phyloP scores from a whole-genome alignment of 1,140 invertebrate genomes.

The Sitobion miscanthi region DNA sequence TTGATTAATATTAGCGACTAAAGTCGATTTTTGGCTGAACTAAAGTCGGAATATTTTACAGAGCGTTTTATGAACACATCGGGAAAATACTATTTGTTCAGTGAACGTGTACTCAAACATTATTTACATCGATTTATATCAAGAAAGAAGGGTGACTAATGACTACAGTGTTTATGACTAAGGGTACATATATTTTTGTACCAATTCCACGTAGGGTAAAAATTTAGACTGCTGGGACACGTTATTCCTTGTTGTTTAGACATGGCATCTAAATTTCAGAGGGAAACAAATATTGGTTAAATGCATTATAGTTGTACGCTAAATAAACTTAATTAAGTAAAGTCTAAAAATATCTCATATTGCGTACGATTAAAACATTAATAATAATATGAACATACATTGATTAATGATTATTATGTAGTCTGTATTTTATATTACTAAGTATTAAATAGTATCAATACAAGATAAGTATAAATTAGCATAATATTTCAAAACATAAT shows the following conservation, averaged over 20 bases:
- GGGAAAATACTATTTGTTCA: background rate
- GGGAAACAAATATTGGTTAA: background rate
- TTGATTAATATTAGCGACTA: background rate
- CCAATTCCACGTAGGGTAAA: conserved; percentile 11
- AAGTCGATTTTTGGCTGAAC: background rate
- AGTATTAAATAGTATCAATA: too few species aligned
- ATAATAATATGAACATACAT: too few species aligned
- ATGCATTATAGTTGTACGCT: background rate
- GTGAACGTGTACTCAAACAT: background rate
- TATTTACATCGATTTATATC: conserved; percentile 44
- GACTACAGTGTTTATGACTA: conserved; percentile 33
- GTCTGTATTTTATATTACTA: too few species aligned
- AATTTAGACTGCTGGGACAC: background rate
- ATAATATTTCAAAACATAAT: background rate
- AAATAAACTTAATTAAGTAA: background rate
- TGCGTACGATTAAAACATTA: background rate
- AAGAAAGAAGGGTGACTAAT: conserved; percentile 23
- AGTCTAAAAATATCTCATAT: background rate
- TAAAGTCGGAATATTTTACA: background rate
- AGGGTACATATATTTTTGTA: conserved; percentile 31
- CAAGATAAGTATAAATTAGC: too few species aligned
- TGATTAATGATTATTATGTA: background rate
- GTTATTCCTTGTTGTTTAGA: conserved; percentile 21
- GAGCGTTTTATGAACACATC: background rate
- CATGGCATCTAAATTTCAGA: conserved; percentile 6